Base-by-base conservation (phyloP, 2,113 vertebrate species). In the Dromaius novaehollandiae region DNA sequence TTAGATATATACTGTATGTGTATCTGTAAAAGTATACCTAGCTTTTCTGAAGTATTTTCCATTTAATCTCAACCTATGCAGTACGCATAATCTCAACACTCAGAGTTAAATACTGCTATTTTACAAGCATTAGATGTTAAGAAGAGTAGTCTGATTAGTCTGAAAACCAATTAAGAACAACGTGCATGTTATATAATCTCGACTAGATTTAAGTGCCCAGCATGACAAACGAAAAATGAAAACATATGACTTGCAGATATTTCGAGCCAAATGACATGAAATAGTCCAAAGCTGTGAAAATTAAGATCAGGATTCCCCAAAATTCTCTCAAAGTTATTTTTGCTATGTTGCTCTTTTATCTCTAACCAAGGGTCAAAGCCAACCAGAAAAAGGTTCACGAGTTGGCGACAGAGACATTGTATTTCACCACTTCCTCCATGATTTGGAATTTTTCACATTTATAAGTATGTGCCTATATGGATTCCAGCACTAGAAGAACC, bases 381-480 rank as follows among this genome's bases (percentile, higher is more conserved):
- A 64, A 46, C 1, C 48, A 61, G n/a, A 44, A 60, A 18, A 3
- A 51, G 3, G 11, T 15, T 24, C 3, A 5, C 13, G 6, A 48
- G 30, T 2, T 53, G 14, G 14, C 4, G 65, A 86, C 65, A 42
- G 3, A 79, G 61, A 22, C 0, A 4, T 1, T 28, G 4, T 6
- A 50, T 44, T 86, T 51, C 28, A 51, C 1, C 2, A 11, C 18
- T 81, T 88, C 5, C 18, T 51, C 42, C 19, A 3, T 3, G 16
- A 48, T 3, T 56, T 4, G 4, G 14, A 7, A 20, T 18, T 8
- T 65, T n/a, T 82, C 6, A 1, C 25, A 24, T 4, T 12, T 51
- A 0, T 12, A 65, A 42, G 11, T 3, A 51, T 4, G 8, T 24
- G 14, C 6, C 71, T 50, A 26, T 1, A 12, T 15, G 11, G 8